phyloP scores from a whole-genome alignment of 2,113 vertebrate genomes.

The Pangasianodon gigas region DNA sequence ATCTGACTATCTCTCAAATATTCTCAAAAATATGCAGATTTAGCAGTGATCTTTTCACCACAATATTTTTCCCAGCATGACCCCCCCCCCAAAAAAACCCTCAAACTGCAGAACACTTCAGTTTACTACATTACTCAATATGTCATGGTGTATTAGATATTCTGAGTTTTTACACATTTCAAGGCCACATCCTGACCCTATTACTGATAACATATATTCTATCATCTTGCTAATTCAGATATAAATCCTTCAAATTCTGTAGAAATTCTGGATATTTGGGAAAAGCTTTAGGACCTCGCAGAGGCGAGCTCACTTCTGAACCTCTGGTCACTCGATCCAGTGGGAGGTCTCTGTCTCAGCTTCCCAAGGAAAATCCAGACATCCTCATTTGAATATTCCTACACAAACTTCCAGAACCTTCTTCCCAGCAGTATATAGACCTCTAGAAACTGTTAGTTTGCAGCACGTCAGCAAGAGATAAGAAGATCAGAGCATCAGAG shows the following conservation, averaged over 20 bases:
- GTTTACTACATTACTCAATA: not conserved
- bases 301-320: conserved; percentile 25
- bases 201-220: not conserved
- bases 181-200: not conserved
- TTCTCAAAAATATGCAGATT: not conserved
- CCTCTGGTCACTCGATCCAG: conserved; percentile 51
- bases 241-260: not conserved
- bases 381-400: conserved; percentile 73
- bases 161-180: not conserved
- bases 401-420: conserved; percentile 87
- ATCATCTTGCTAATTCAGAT: not conserved
- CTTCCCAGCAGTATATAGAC: conserved; percentile 71
- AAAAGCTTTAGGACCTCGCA: conserved; percentile 57
- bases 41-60: not conserved
- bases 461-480: conserved; percentile 14
- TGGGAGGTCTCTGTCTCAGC: conserved; percentile 63
- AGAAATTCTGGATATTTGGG: not conserved
- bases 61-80: not conserved
- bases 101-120: not conserved
- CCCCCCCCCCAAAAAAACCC: not conserved
- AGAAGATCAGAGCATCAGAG: conserved; percentile 7
- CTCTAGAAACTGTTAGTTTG: conserved; percentile 32
- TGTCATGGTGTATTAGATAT: not conserved
- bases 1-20: not conserved
- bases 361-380: conserved; percentile 56